Percentiles rank a stretch among this genome's conserved stretches.
Evolutionary conservation across 1,140 invertebrate species (phyloP).

Genomic region (Drosophila kurseongensis): DNA sequence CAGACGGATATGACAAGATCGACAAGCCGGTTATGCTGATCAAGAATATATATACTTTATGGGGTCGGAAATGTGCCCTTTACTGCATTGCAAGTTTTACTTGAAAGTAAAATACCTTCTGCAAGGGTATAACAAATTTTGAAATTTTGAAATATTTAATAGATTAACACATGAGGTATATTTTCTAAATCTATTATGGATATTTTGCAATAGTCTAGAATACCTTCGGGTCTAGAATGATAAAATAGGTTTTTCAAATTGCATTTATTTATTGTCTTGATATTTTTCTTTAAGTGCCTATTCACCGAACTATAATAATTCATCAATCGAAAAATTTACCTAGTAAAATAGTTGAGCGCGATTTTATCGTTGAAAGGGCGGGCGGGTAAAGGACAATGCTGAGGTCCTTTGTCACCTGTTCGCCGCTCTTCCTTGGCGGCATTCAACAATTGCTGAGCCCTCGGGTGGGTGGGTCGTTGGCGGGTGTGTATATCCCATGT

Average conservation of each 20-base stretch:
- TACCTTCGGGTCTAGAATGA: no score
- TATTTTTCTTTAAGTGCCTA: slow-evolving; percentile 2
- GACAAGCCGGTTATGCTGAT: no score
- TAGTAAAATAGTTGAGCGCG: slow-evolving; percentile 52
- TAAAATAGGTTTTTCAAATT: not conserved
- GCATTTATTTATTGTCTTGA: not conserved
- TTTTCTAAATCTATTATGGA: no score
- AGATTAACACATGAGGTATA: no score
- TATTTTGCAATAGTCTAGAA: no score
- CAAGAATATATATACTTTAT: no score
- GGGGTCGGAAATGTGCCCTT: no score
- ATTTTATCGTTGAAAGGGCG: slow-evolving; percentile 62
- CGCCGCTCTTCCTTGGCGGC: slow-evolving; percentile 22
- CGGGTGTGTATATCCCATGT: slow-evolving; percentile 23
- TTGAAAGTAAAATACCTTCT: no score
- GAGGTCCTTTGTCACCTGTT: slow-evolving; percentile 55
- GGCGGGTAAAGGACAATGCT: slow-evolving; percentile 28
- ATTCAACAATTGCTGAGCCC: slow-evolving; percentile 62
- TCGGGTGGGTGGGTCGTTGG: not conserved
- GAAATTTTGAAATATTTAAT: no score
- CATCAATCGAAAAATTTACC: slow-evolving; percentile 57
- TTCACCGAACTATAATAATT: slow-evolving; percentile 17
- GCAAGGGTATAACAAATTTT: no score
- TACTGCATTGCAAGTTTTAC: no score
- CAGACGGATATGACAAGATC: no score